Base-by-base conservation (phyloP, 1,140 invertebrate genomes). In the Cheumatopsyche charites region DNA sequence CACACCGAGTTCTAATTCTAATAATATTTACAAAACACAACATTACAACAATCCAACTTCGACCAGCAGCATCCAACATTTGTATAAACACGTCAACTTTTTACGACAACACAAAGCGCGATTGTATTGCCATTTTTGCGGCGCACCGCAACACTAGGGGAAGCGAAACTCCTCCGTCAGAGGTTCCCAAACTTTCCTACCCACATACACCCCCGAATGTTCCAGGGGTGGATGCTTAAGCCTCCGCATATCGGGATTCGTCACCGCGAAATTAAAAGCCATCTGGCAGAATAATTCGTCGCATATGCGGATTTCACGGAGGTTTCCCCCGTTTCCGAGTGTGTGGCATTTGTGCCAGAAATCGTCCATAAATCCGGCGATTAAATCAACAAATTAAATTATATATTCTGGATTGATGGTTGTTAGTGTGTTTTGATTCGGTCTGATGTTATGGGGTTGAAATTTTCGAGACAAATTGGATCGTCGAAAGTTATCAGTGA, bases 201-300 rank as follows among this genome's bases (percentile, higher is more conserved):
- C 29, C 29, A 4, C 29, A 36, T 9, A 36, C 29, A 36, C 19
- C 4, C 19, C 19, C 11, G 26, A 25, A 9, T 19, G 23, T 68
- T 17, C 55, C 41, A 13, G 52, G 61, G 73, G 73, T 70, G 62
- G 52, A 13, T 70, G 36, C 71, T 67, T 73, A 69, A 73, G 55
- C 65, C 49, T 45, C 25, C 63, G 65, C 65, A 75, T 73, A 73
- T 43, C 68, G 62, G 23, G 62, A 75, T 75, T 75, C 74, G 74
- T 75, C 75, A 72, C 75, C 75, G 72, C 75, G 49, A 76, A 76
- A 76, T 76, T 76, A 76, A 73, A 76, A 76, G 71, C 75, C 75
- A 76, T 76, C 72, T 76, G 75, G 75, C 75, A 67, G 72, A 73
- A 76, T 76, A 76, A 76, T 73, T 76, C 70, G 62, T 15, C 75